Evolutionary conservation across 92 coral and sea anemone species (phyloP), one percentile per base, ranked within the genome.

Genomic region (Plumapathes pennacea): DNA sequence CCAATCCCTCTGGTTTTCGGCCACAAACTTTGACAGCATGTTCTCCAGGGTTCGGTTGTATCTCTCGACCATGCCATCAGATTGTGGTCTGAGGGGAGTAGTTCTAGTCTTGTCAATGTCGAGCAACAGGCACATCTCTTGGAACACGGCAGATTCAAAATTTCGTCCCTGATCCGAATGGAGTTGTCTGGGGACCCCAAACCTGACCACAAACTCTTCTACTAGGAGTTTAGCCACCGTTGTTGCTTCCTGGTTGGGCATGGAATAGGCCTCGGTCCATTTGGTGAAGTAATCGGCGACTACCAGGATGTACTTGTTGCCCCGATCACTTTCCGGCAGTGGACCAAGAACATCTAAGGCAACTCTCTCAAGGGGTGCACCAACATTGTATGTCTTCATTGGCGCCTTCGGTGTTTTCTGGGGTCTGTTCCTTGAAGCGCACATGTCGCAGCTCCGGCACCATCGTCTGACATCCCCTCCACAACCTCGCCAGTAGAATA

Each of bases 21-120:
- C 53, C 14, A 45, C 20, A 4, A 68, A 21, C 26, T 57, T 62
- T 32, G 64, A 46, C 18, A 81, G 23, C 68, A 74, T 79, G 37
- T 74, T 24, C 50, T 78, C 71, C 32, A 78, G 41, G 1, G 85
- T 69, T 25, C 67, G 19, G 14, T 78, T 69, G 50, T 69, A 62
- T 10, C 72, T 42, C 56, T 78, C 73, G 6, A 42, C 63, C 57
- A 77, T 25, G 20, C 84, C 71, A 53, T 77, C 64, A 5, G 77
- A 48, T 47, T 58, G 84, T 33, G 70, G 77, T 42, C 61, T 71
- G 33, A 68, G 69, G 0, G 85, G 72, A 6, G 66, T 51, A 6
- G 85, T 61, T 29, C 60, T 61, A n/a, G n/a, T n/a, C n/a, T n/a
- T n/a, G n/a, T n/a, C n/a, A n/a, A n/a, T n/a, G n/a, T n/a, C n/a